Evolutionary conservation across 2,888 invertebrate genomes (phyloP).

Genomic region (Ceramica pisi): DNA sequence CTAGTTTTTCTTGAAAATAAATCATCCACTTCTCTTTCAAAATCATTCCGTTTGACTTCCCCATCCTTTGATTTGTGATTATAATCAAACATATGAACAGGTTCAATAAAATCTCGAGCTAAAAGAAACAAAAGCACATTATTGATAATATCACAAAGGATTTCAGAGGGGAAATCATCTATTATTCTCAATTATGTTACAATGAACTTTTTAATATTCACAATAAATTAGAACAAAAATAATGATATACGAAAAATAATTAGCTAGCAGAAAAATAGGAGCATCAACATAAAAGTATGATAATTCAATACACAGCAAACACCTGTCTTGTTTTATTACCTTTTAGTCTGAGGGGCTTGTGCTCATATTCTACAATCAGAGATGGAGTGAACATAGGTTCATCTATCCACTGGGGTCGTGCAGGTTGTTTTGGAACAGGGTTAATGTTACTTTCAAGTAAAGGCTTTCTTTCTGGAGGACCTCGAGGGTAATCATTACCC

Average conservation of each 20-base stretch:
- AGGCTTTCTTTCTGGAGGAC: conserved; percentile 54
- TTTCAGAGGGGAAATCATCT: neutral
- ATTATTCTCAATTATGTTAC: neutral
- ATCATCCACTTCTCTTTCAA: conserved; percentile 83
- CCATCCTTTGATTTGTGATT: conserved; percentile 91
- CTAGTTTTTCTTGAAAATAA: conserved; percentile 78
- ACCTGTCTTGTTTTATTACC: conserved; percentile 79
- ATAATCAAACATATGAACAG: conserved; percentile 93
- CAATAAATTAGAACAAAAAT: neutral
- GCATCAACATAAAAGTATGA: neutral
- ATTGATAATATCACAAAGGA: conserved; percentile 4
- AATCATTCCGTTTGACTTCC: conserved; percentile 79
- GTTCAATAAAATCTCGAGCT: conserved; percentile 91
- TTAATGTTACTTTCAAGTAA: conserved; percentile 57
- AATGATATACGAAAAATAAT: neutral
- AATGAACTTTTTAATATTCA: neutral
- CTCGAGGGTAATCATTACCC: conserved; percentile 64
- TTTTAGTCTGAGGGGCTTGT: conserved; percentile 90
- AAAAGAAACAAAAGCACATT: conserved; percentile 60
- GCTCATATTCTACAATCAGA: conserved; percentile 93
- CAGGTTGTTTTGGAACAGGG: conserved; percentile 46
- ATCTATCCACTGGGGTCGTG: conserved; percentile 78
- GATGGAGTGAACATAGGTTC: conserved; percentile 90
- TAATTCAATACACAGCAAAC: conserved; percentile 22
- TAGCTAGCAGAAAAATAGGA: conserved; percentile 2